Evolutionary conservation across 2,113 vertebrate genomes (phyloP).

Genomic region (Odobenus rosmarus): DNA sequence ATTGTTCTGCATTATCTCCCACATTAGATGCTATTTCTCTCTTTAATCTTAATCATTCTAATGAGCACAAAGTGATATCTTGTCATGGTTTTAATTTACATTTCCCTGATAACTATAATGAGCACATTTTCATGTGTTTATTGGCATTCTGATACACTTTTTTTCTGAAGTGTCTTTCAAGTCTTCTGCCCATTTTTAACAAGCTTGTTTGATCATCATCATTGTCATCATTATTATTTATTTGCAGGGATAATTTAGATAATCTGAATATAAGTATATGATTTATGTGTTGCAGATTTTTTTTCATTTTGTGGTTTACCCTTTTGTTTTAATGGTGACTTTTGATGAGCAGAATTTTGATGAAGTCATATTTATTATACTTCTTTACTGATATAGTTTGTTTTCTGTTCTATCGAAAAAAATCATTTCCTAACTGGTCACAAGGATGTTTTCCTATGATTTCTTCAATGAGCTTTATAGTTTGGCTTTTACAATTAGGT

Average conservation of each 20-base stretch:
- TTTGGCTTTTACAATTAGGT: constrained; percentile 24
- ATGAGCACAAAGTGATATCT: neutral
- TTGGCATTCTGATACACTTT: neutral
- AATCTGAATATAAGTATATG: neutral
- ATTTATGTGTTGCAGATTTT: neutral
- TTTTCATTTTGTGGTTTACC: neutral
- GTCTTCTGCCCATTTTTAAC: neutral
- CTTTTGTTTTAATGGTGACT: neutral
- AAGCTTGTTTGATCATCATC: neutral
- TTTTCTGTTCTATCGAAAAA: neutral
- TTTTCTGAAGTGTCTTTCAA: neutral
- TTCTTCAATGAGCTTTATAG: neutral
- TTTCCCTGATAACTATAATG: neutral
- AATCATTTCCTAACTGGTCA: neutral
- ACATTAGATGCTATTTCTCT: neutral
- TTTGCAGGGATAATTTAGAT: neutral
- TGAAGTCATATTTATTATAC: neutral
- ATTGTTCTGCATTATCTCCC: neutral
- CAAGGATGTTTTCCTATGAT: neutral
- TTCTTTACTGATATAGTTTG: neutral
- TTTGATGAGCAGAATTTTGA: neutral
- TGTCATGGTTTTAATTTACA: neutral
- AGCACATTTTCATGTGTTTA: neutral
- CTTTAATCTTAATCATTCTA: neutral
- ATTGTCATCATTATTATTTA: neutral